These are phyloP conservation scores for Poecilia wingei DNA, from an alignment of 2,797 vertebrate genomes.

Conservation along the genomic window DNA sequence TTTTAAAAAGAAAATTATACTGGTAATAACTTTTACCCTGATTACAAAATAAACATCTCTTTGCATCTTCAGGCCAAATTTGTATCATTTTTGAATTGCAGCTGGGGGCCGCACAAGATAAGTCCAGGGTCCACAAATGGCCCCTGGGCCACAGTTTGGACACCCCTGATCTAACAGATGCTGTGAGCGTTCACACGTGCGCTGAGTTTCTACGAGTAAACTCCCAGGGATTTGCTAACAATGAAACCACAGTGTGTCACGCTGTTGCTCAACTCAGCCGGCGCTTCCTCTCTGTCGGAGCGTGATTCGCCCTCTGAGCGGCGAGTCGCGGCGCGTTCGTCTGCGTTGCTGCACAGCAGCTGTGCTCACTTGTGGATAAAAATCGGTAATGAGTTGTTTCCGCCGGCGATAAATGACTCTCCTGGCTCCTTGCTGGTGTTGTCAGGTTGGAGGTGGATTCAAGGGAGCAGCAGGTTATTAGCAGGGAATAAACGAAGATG, in stretches of 20 bases:
- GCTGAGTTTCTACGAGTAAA: background rate
- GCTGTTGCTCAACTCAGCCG: slow-evolving; percentile 27
- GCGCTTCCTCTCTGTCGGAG: background rate
- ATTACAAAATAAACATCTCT: no score
- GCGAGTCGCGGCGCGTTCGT: background rate
- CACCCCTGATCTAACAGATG: background rate
- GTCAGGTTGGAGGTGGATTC: background rate
- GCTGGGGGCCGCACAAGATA: no score
- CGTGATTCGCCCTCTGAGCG: slow-evolving; percentile 27
- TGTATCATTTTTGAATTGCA: no score
- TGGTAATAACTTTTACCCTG: no score
- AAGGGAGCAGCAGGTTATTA: background rate
- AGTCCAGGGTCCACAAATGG: no score
- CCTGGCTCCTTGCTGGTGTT: background rate
- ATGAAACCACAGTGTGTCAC: slow-evolving; percentile 40
- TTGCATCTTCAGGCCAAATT: no score
- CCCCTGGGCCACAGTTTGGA: no score
- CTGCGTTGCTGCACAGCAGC: background rate
- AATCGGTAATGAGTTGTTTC: background rate
- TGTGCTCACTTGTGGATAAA: background rate
- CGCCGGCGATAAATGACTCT: background rate
- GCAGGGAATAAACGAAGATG: background rate
- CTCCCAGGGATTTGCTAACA: slow-evolving; percentile 3
- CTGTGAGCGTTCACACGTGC: background rate
- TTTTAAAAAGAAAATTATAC: no score